phyloP scores from a whole-genome alignment of 2,797 vertebrate species.

The Ptychadena robeensis region DNA sequence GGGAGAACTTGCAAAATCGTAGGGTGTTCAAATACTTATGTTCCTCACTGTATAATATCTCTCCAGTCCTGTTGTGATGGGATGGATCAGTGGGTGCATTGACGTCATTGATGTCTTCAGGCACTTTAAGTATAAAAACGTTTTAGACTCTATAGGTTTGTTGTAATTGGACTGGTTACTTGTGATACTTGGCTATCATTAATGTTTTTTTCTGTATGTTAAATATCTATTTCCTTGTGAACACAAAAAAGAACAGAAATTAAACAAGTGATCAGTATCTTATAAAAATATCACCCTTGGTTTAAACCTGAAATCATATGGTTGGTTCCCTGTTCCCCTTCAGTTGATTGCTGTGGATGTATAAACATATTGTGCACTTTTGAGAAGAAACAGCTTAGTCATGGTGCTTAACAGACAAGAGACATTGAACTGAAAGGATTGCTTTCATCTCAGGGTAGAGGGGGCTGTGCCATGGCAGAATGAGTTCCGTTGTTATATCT shows the following conservation, averaged over 20 bases:
- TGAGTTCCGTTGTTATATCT: background rate
- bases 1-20: too few relatives aligned
- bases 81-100: background rate
- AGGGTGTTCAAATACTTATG: too few relatives aligned
- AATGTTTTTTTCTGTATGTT: background rate
- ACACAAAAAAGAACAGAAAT: background rate
- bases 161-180: background rate
- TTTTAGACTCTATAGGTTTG: background rate
- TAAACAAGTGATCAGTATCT: background rate
- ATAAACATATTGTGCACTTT: background rate
- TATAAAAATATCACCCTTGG: background rate
- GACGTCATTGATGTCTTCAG: background rate
- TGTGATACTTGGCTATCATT: background rate
- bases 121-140: background rate
- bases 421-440: background rate
- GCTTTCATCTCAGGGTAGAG: background rate
- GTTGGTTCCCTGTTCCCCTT: background rate
- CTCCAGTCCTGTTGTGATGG: too few relatives aligned
- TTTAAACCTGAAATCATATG: background rate
- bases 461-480: background rate
- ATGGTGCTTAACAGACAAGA: background rate
- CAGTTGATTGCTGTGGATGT: background rate
- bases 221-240: background rate
- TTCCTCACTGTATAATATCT: too few relatives aligned
- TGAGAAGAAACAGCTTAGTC: background rate